These are phyloP conservation scores for Cotesia glomerata DNA, from an alignment of 1,140 invertebrate genomes.

Conservation along the genomic window DNA sequence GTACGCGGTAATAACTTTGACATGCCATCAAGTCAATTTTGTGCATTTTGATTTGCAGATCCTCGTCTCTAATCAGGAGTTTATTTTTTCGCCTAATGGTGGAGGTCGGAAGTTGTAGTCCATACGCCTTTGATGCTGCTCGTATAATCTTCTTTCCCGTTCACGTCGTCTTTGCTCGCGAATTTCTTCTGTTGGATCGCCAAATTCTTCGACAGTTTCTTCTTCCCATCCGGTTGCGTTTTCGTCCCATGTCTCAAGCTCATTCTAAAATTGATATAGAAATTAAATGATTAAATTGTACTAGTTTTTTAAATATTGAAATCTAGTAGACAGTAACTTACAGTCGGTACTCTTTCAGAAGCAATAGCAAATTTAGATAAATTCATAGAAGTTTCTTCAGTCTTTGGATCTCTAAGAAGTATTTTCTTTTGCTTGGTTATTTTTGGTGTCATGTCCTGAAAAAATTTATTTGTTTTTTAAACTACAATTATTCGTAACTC, in stretches of 20 bases:
- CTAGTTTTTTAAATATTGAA: background rate
- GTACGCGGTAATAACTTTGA: background rate
- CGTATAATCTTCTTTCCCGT: constrained; percentile 56
- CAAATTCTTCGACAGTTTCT: constrained; percentile 58
- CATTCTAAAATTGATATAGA: constrained; percentile 44
- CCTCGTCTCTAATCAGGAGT: constrained; percentile 47
- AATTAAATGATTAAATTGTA: constrained; percentile 2
- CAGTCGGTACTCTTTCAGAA: constrained; percentile 48
- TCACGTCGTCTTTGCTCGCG: constrained; percentile 61
- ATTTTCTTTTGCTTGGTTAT: constrained; percentile 64
- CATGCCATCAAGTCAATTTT: background rate
- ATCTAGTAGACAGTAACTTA: constrained; percentile 31
- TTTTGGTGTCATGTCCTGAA: constrained; percentile 64
- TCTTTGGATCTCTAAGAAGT: constrained; percentile 52
- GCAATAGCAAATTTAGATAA: constrained; percentile 54
- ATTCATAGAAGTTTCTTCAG: constrained; percentile 35
- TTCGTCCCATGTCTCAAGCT: constrained; percentile 63
- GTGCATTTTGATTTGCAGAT: background rate
- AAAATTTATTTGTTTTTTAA: background rate
- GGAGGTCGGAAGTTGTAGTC: constrained; percentile 55
- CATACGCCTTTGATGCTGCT: constrained; percentile 62
- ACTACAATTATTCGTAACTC: no score
- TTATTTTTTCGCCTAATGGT: constrained; percentile 58
- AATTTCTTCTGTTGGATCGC: constrained; percentile 55
- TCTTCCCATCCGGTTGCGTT: constrained; percentile 62